Evolutionary conservation across 2,797 vertebrate genomes (phyloP), one percentile per base, ranked within the genome.

Genomic region (Myotis planiceps): DNA sequence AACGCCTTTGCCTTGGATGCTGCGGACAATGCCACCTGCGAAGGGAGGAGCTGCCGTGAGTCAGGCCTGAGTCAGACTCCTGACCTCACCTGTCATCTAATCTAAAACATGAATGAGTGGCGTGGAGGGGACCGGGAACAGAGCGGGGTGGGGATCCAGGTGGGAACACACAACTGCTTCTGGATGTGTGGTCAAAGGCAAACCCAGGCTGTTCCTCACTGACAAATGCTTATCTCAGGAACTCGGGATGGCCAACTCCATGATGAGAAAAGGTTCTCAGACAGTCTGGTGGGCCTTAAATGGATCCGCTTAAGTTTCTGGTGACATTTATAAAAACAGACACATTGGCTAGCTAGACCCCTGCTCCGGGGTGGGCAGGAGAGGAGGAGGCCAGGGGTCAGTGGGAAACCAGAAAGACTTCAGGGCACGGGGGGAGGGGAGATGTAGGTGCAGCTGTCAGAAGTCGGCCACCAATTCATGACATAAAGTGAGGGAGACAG

Each of bases 11-110:
- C 25, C 63, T 32, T 23, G n/a, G 27, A 47, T 1, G 29, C 68
- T 13, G 4, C 0, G 16, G 81, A 4, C 72, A 25, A 25, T 4
- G 51, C 74, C 93, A 71, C 82, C 63, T 72, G 79, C 68, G 16
- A 2, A 0, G n/a, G 85, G 74, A 82, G 92, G 79, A 60, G 82
- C 37, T 0, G 39, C 9, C 1, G 23, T 96, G 94, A 94, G 86
- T 95, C 96, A 94, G 0, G 10, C 51, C 88, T 90, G 89, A 95
- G 63, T 92, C 81, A 93, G 71, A 37, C 5, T 13, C 75, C 69
- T 71, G 32, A 4, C 81, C 82, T 85, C 45, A 4, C 85, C 81
- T 92, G 83, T 51, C 87, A 51, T 85, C 63, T 92, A 47, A 79
- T 53, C 89, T 87, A 78, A 72, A 74, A 47, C 45, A 27, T 49